Evolutionary conservation across 2,797 vertebrate genomes (phyloP).

Genomic region (Prionace glauca): DNA sequence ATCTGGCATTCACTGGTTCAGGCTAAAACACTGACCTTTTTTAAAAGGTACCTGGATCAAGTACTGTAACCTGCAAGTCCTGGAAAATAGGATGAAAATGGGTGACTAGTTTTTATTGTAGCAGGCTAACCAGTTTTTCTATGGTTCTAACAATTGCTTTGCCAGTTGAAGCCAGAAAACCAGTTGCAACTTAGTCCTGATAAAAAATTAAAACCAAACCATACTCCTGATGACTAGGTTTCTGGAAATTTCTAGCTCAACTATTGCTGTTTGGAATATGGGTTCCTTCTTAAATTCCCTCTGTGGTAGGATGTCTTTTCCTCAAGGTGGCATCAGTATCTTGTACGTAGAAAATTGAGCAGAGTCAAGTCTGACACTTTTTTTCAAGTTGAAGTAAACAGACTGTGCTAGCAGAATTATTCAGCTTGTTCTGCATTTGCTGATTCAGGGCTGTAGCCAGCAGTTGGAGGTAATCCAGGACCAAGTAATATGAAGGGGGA

Average conservation of each 20-base stretch:
- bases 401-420: slow-evolving; percentile 60
- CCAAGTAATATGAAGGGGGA: slow-evolving; percentile 52
- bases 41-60: no score
- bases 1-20: no score
- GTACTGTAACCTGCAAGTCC: no score
- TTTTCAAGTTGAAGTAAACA: slow-evolving; percentile 56
- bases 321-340: slow-evolving; percentile 33
- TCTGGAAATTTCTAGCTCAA: background rate
- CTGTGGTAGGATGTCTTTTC: background rate
- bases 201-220: background rate
- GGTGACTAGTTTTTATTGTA: no score
- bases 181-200: background rate
- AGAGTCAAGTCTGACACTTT: slow-evolving; percentile 53
- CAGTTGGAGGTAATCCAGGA: slow-evolving; percentile 78
- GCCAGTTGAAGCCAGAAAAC: slow-evolving; percentile 6
- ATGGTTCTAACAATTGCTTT: background rate
- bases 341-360: slow-evolving; percentile 51
- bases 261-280: background rate
- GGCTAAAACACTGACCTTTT: no score
- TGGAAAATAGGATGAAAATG: no score
- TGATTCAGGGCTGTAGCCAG: slow-evolving; percentile 76
- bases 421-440: slow-evolving; percentile 61
- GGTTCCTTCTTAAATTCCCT: background rate
- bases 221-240: background rate
- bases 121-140: no score